Evolutionary conservation across 2,888 invertebrate species (phyloP), one percentile per base, ranked within the genome.

Genomic region (Pharmacophagus antenor): DNA sequence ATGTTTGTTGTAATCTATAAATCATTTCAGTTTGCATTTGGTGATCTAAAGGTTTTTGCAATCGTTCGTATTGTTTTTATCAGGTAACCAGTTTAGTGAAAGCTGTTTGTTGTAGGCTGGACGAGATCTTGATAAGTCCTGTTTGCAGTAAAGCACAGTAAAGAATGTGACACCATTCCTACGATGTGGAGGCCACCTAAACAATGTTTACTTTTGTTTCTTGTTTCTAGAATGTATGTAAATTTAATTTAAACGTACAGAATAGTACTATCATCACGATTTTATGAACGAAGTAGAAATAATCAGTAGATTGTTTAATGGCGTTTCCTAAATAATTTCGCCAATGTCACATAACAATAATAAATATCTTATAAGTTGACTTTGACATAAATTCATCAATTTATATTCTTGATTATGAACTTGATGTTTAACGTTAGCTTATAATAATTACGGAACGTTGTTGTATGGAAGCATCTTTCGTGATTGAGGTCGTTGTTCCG

Each of bases 91-190:
- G 57, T 46, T 60, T 55, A 63, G 52, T 54, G 61, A 58, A 63
- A 62, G 62, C 62, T 56, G 53, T 58, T 49, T 48, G 56, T 56
- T 59, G 22, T 48, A 15, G 41, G 48, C 59, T 49, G 22, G 42
- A 50, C 49, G 42, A 54, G 49, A 50, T 46, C 50, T 60, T 51
- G 49, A 60, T 55, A 55, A 37, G 55, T 59, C 50, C 59, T 60
- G 46, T 60, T 55, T 23, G 20, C 31, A 44, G 55, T 37, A 48
- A 21, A 17, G 41, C 20, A 23, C 37, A 46, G 27, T 47, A 46
- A 59, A 49, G 59, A 54, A 59, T 54, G 59, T 50, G 59, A 54
- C 54, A 59, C 54, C 47, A 50, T 60, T 60, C 50, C 23, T n/a
- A n/a, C n/a, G n/a, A 50, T 37, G 31, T 55, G 49, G 17, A 55